These are phyloP conservation scores for Austrolebias charrua DNA, from an alignment of 2,797 vertebrate genomes.

Conservation along the genomic window DNA sequence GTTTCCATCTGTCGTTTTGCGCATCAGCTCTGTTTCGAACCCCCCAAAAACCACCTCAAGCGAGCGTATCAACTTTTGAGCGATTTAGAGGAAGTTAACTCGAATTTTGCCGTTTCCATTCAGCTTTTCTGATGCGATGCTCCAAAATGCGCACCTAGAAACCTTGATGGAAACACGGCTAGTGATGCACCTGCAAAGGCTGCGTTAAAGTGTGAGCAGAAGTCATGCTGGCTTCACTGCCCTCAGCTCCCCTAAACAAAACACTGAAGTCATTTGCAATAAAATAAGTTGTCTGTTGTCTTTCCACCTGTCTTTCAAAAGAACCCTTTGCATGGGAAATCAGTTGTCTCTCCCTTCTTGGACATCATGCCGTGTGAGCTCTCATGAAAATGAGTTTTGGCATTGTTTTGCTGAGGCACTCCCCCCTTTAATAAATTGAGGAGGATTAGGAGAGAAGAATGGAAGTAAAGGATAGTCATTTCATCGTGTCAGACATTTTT, in stretches of 20 bases:
- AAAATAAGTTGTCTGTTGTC: constrained; percentile 75
- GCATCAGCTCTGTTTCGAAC: too few species aligned
- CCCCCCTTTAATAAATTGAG: constrained; percentile 89
- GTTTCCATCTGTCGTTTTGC: too few species aligned
- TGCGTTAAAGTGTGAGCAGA: constrained; percentile 84
- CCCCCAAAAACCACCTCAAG: too few species aligned
- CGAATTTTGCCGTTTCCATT: too few species aligned
- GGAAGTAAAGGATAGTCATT: constrained; percentile 93
- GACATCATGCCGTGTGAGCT: constrained; percentile 91
- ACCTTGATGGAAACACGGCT: too few species aligned
- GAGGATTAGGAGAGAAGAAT: constrained; percentile 93
- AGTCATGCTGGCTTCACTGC: constrained; percentile 80
- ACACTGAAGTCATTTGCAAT: constrained; percentile 90
- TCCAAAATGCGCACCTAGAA: too few species aligned
- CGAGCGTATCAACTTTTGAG: too few species aligned
- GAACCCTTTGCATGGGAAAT: constrained; percentile 92
- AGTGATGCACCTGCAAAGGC: constrained; percentile 90
- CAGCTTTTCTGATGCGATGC: too few species aligned
- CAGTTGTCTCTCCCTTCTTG: constrained; percentile 92
- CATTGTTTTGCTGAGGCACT: constrained; percentile 75
- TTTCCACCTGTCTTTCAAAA: constrained; percentile 56
- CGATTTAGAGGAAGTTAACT: too few species aligned
- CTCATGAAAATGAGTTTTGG: constrained; percentile 91
- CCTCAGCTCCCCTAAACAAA: constrained; percentile 79
- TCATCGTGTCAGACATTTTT: constrained; percentile 87